Evolutionary conservation across 2,797 vertebrate species (phyloP), one percentile per base, ranked within the genome.

Genomic region (Syncerus caffer): DNA sequence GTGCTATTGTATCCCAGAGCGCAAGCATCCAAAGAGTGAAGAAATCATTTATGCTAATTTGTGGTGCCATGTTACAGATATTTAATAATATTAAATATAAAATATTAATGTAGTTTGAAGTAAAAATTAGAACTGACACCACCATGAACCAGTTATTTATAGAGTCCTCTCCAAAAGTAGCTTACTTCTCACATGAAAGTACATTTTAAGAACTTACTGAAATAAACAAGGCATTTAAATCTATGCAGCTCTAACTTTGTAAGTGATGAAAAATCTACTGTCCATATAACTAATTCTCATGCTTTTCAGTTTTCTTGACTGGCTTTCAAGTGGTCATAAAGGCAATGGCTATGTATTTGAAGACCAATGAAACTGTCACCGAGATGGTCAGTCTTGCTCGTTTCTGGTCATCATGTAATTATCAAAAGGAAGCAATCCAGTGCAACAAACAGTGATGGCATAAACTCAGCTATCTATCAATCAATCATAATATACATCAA

Each of bases 171-270:
- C 67, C 84, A 34, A 91, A 89, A 82, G 42, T 19, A 87, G 16
- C 25, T 87, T 91, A 85, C 8, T 96, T 50, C 47, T 47, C 62
- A 6, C 38, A 16, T 51, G 3, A 76, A 96, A 93, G 74, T 9
- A 11, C 42, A 76, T 93, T 89, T 38, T 90, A 78, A 96, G 76
- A 71, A 45, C 29, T 87, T 79, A 21, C 27, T 78, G 14, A 87
- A 97, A 93, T 91, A 83, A 97, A 95, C 85, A 14, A 57, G 45
- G 13, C 53, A 80, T 53, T 95, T 80, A 34, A 88, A 10, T 21
- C 83, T 90, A 12, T 90, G 71, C 31, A 91, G 94, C 85, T 27
- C 2, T 96, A 29, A 42, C 34, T 85, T 27, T 45, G 17, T 86
- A 64, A 60, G 86, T 92, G 60, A 55, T 0, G 0, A 38, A 50